These are phyloP conservation scores for Aphidoletes aphidimyza DNA, from an alignment of 2,888 invertebrate species.

Conservation along the genomic window DNA sequence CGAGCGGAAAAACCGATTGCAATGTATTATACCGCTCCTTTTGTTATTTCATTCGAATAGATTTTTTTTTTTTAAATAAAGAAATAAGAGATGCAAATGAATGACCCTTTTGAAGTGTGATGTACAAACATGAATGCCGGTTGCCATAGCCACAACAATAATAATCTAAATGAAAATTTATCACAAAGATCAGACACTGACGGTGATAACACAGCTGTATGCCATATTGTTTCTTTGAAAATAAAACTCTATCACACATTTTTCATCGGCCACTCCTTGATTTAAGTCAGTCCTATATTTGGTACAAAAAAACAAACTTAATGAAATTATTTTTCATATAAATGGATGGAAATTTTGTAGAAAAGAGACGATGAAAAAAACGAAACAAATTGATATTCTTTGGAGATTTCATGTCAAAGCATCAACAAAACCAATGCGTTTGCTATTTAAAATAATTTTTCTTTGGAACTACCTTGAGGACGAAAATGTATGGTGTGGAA, in stretches of 20 bases:
- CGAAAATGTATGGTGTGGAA: too few species aligned
- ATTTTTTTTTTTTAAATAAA: not conserved
- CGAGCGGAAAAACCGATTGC: not conserved
- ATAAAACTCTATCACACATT: not conserved
- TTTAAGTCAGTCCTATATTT: not conserved
- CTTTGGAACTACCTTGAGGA: too few species aligned
- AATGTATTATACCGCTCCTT: not conserved
- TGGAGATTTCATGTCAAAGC: not conserved
- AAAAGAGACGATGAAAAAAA: not conserved
- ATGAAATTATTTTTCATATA: constrained; percentile 27
- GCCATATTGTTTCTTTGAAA: not conserved
- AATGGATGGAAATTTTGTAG: not conserved
- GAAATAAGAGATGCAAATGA: not conserved
- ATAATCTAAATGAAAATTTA: constrained; percentile 1
- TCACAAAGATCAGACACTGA: not conserved
- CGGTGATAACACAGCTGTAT: not conserved
- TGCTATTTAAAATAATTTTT: too few species aligned
- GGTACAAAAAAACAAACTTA: constrained; percentile 10
- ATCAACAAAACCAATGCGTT: too few species aligned
- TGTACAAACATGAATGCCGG: too few species aligned
- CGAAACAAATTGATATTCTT: constrained; percentile 5
- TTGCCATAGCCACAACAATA: constrained; percentile 31
- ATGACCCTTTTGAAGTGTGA: not conserved
- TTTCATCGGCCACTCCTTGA: not conserved
- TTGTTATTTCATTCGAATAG: not conserved